Evolutionary conservation across 2,888 invertebrate genomes (phyloP), one percentile per base, ranked within the genome.

Genomic region (Temnothorax ravouxi): DNA sequence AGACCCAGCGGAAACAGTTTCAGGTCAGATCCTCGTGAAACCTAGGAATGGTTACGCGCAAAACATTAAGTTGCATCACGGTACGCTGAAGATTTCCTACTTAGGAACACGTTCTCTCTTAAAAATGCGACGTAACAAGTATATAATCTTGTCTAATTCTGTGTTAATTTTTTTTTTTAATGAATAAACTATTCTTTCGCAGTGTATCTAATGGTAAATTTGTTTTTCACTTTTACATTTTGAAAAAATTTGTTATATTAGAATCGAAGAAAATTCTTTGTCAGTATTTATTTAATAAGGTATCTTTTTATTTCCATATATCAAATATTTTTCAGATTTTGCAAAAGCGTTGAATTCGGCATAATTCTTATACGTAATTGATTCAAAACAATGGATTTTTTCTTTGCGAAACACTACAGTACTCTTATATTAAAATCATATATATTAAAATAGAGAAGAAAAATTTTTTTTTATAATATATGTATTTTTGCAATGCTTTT

Each of bases 1-100:
- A 81, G 50, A 76, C 2, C 9, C 21, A 29, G 41, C 62, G 77
- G 77, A 76, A 81, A 41, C 44, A 61, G 50, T 75, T 75, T 81
- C 61, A 41, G 62, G 77, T 75, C 41, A 54, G 52, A 75, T 64
- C 77, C 29, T 80, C 25, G 8, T 80, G 21, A 18, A 59, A 80
- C 18, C 59, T 80, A 47, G 67, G 29, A 18, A 25, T 47, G 56
- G 56, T 21, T 50, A 44, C 34, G 47, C 56, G 79, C 79, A 72
- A 80, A 80, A 80, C 79, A 80, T 80, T 80, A 80, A 72, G 79
- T 59, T 47, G 72, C 72, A 69, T 79, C 47, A 69, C 13, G 41
- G 50, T 52, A 76, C n/a, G 34, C 47, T 80, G 47, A 80, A 80
- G 79, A 47, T 38, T 80, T 59, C 47, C 72, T 56, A 59, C 72